A percentile compares a stretch with the other conserved stretches of the same genome.
These are phyloP conservation scores for Coregonus suidteri DNA, from an alignment of 2,797 vertebrate genomes.

Conservation along the genomic window DNA sequence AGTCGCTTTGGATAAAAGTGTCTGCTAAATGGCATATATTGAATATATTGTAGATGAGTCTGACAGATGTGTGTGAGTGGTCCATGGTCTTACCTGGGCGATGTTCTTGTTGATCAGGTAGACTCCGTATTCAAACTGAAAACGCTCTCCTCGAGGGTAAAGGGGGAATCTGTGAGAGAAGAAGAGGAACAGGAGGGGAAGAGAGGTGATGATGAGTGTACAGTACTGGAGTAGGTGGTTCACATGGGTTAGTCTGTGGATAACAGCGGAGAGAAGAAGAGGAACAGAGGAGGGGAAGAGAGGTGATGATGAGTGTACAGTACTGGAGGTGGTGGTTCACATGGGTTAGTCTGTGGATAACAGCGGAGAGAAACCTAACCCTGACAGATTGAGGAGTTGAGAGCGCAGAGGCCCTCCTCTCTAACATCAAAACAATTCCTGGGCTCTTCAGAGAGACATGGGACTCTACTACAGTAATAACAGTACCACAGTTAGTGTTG, in stretches of 20 bases:
- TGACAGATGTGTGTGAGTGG: neutral
- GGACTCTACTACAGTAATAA: neutral
- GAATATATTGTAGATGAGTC: neutral
- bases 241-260: slow-evolving; percentile 18
- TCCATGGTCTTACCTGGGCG: slow-evolving; percentile 85
- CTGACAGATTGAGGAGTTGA: neutral
- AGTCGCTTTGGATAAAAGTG: too few species aligned
- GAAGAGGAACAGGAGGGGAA: slow-evolving; percentile 31
- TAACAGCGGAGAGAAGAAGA: slow-evolving; percentile 34
- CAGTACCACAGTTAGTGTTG: too few species aligned
- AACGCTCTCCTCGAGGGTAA: slow-evolving; percentile 92
- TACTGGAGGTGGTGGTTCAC: slow-evolving; percentile 22
- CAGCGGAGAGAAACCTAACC: neutral
- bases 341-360: slow-evolving; percentile 13
- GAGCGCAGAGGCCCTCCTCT: neutral
- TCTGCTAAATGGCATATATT: too few species aligned
- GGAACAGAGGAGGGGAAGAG: slow-evolving; percentile 3
- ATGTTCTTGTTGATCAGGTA: slow-evolving; percentile 99
- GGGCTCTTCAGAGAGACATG: neutral
- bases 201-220: slow-evolving; percentile 28
- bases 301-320: slow-evolving; percentile 25
- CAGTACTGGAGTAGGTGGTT: slow-evolving; percentile 18
- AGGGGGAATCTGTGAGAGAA: slow-evolving; percentile 86
- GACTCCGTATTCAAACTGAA: slow-evolving; percentile 98
- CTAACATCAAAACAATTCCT: slow-evolving; percentile 9